Base-by-base conservation (phyloP, 2,113 vertebrate species). In the Hypomesus transpacificus region DNA sequence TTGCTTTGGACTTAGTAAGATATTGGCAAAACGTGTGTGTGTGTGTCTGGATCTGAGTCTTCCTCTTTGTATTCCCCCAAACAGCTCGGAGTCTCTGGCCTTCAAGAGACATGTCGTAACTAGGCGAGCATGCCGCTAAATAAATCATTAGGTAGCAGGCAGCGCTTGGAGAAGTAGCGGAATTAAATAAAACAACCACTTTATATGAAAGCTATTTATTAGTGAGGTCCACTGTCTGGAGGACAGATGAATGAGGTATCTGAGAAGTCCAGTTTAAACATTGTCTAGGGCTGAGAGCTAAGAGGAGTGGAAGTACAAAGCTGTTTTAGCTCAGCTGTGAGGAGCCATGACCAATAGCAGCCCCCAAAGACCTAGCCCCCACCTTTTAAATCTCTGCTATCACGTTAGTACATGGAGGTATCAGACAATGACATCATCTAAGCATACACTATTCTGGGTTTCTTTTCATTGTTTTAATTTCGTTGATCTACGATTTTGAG, bases 221-320 rank as follows among this genome's bases (percentile, higher is more conserved):
- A 77, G 77, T 56, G 18, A 82, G 87, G 83, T 83, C 74, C 70
- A 71, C 78, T 16, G 75, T 74, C 61, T 67, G 73, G 66, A 79
- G 73, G 86, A 81, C 78, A 80, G 85, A 89, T 86, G 87, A 87
- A 89, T 87, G 85, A 90, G 84, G 86, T 84, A 85, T 79, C 71
- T 39, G 80, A 86, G 78, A 84, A 82, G 74, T 80, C 52, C 68
- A 79, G 81, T 90, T 84, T 80, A 89, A 91, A 91, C 85, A 89
- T 81, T 76, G 87, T 88, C 77, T 83, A 22, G 71, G 80, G 77
- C 77, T 70, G 77, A 76, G 77, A 39, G 77, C 84, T 80, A 69
- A 67, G n/a, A 61, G 65, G 71, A 65, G 61, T 70, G 69, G 60
- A 26, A 26, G 66, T 68, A 20, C 21, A 59, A 72, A 31, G 70